Evolutionary conservation across 2,888 invertebrate genomes (phyloP), one percentile per base, ranked within the genome.

Genomic region (Chrysina gloriosa): DNA sequence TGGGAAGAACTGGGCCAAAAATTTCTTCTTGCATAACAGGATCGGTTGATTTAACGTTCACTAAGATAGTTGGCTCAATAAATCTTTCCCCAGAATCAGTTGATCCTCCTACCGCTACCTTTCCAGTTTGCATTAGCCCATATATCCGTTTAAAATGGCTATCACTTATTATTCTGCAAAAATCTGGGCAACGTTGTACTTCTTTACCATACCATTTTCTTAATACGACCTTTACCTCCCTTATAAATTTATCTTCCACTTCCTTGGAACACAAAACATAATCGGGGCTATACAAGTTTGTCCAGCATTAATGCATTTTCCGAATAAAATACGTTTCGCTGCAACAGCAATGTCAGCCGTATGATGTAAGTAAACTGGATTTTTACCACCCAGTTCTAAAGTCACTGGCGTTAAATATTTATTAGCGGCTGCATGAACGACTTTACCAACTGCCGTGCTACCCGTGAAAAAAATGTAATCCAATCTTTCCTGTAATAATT

Each of bases 401-500:
- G 97, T 97, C 54, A 94, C 93, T 1, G 98, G 98, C 0, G 98
- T 98, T 63, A 99, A 86, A 82, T 92, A 83, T 81, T 96, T 92
- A 72, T 94, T 94, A 1, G 98, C 96, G 0, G 98, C 96, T 64
- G 90, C 88, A 81, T 95, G 92, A 1, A 99, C 87, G 64, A 96
- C 91, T 84, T 90, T 92, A 27, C 96, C 98, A 14, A 98, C 93
- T 56, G 82, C 82, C 0, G 93, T 90, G 50, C 94, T 93, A 16
- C 95, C 98, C 0, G 98, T 99, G 84, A 92, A 97, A 85, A 98
- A 96, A 73, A 99, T 97, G 80, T 97, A 95, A 84, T 99, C 98
- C 81, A 97, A 98, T 79, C 89, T 90, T 79, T 96, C 89, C 76
- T 92, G 91, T 29, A 98, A 84, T 9, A 71, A 27, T 27, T 68